phyloP scores from a whole-genome alignment of 1,140 invertebrate species.

The Nasonia vitripennis region DNA sequence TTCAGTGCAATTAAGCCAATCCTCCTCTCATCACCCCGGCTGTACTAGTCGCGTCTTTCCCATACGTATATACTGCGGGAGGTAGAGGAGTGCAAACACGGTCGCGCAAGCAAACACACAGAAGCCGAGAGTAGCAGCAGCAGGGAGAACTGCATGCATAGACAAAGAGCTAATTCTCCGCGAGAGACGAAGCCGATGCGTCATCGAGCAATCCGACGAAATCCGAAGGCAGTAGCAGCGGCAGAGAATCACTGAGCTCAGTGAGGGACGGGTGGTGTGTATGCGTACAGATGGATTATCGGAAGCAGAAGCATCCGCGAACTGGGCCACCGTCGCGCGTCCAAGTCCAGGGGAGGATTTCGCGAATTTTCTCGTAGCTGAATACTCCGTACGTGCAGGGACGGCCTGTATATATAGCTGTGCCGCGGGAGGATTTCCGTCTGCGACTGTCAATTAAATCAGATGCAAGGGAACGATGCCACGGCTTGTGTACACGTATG shows the following conservation, averaged over 20 bases:
- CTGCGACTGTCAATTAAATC: background rate
- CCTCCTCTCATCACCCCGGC: background rate
- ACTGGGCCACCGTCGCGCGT: background rate
- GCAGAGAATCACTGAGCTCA: background rate
- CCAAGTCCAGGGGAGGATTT: constrained; percentile 20
- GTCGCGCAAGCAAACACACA: background rate
- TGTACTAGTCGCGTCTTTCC: background rate
- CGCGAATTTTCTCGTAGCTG: background rate
- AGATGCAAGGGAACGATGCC: background rate
- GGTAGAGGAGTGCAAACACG: background rate
- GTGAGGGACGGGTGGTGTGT: too few species aligned
- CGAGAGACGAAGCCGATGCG: background rate
- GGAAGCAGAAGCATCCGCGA: background rate
- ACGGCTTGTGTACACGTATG: background rate
- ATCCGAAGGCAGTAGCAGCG: background rate
- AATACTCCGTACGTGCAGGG: background rate
- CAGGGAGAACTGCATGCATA: background rate
- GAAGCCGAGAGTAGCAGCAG: background rate
- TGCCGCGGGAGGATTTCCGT: background rate
- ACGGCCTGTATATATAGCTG: background rate
- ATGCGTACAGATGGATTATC: background rate
- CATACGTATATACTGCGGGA: background rate
- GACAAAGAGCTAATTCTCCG: constrained; percentile 13
- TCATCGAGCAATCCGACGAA: background rate
- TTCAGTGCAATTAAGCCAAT: constrained; percentile 31